Base-by-base conservation (phyloP, 2,888 invertebrate species). In the Agonopterix alstromeriana region DNA sequence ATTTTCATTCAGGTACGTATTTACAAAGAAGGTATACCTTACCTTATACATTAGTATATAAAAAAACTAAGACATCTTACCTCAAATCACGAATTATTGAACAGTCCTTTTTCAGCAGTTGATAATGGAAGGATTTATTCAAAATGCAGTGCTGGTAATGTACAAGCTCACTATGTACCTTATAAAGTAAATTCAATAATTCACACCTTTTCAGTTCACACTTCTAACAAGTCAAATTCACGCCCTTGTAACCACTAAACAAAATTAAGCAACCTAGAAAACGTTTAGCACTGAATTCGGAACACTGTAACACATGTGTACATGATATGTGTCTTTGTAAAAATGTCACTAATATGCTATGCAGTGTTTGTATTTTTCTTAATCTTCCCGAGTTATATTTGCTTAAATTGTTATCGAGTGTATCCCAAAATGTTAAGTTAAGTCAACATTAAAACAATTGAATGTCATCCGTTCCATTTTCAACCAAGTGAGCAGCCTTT, bases 231-330 rank as follows among this genome's bases (percentile, higher is more conserved):
- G 82, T 82, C 79, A 77, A 82, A 77, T 77, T 72, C 71, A 77
- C 76, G 80, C 81, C 83, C 82, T 85, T 83, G 82, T 73, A 73
- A 70, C 70, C 78, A 82, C 82, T 75, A 70, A 78, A 77, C 67
- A 67, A 74, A 78, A 81, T 75, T 70, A 77, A 64, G 57, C 56
- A 75, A 78, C 82, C 84, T 82, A 80, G 73, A 72, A 60, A 79
- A 62, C 70, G 68, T 72, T 85, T 85, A 86, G 79, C 87, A 86
- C 85, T 72, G 62, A 77, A 82, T 74, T 74, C 58, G 64, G 72
- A 73, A 79, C 83, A 76, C 76, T 68, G 61, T 66, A 67, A 63
- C 71, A 64, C 65, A 61, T 57, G 53, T 55, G 53, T 56, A 53
- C 55, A 38, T n/a, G n/a, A n/a, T 51, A 53, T 52, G 51, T 52